These are phyloP conservation scores for Drosophila arizonae DNA, from an alignment of 1,140 invertebrate species.

Conservation along the genomic window DNA sequence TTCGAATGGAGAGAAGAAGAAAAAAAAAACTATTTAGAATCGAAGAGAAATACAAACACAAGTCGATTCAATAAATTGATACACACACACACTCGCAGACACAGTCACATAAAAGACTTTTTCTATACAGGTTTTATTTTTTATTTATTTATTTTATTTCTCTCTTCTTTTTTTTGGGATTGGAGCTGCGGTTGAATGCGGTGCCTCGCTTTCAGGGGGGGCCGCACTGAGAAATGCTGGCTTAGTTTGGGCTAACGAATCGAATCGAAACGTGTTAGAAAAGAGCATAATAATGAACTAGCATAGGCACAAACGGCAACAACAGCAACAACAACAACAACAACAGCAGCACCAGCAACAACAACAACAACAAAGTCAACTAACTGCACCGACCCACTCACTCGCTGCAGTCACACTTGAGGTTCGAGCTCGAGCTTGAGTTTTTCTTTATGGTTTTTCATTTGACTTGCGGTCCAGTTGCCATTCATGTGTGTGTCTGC, in stretches of 20 bases:
- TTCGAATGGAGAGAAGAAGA: background rate
- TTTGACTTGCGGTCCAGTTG: constrained; percentile 42
- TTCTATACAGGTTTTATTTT: constrained; percentile 52
- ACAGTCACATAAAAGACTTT: constrained; percentile 39
- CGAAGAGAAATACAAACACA: constrained; percentile 51
- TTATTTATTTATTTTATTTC: constrained; percentile 1
- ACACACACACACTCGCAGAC: background rate
- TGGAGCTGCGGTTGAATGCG: background rate
- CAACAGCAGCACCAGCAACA: too few species aligned
- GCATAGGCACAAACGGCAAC: too few species aligned
- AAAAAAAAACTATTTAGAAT: constrained; percentile 49
- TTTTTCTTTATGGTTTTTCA: constrained; percentile 51
- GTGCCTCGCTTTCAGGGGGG: background rate
- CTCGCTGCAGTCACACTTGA: constrained; percentile 1
- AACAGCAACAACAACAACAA: too few species aligned
- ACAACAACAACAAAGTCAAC: too few species aligned
- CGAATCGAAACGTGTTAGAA: constrained; percentile 69
- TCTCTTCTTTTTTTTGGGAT: background rate
- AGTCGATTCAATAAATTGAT: constrained; percentile 66
- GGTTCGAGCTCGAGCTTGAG: constrained; percentile 8
- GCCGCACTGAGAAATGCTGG: constrained; percentile 1
- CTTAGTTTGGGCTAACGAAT: constrained; percentile 43
- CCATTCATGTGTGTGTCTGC: constrained; percentile 27
- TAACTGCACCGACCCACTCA: constrained; percentile 38
- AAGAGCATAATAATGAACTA: constrained; percentile 63